Percentiles rank a stretch among this genome's conserved stretches.
Conservation (phyloP, 53 echinoderm and acorn worm species). For the Pentamera pediparva region DNA sequence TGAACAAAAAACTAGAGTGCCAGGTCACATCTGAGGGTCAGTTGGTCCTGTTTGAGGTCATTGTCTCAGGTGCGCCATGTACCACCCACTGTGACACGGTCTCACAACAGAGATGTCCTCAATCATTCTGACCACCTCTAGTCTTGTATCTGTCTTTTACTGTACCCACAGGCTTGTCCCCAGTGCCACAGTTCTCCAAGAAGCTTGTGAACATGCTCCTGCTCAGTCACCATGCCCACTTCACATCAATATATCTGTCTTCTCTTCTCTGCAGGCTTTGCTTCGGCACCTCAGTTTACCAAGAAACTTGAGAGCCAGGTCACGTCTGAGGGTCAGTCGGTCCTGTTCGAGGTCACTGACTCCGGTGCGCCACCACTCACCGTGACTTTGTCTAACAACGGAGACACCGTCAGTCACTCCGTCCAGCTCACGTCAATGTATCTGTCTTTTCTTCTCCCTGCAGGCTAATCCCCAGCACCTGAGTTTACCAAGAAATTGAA, state of each 20-base stretch:
- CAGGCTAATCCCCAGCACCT: conserved; percentile 75
- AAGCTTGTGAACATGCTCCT: conserved; percentile 72
- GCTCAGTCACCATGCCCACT: too few species aligned
- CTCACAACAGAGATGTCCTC: too few species aligned
- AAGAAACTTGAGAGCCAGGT: conserved; percentile 75
- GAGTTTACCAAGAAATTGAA: conserved; percentile 77
- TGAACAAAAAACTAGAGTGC: too few species aligned
- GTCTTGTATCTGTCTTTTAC: too few species aligned
- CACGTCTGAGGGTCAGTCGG: conserved; percentile 72
- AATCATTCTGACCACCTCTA: too few species aligned
- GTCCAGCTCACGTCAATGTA: too few species aligned
- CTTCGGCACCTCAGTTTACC: conserved; percentile 81
- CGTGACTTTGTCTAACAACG: conserved; percentile 80
- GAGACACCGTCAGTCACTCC: conserved; percentile 71
- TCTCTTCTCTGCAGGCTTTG: conserved; percentile 48
- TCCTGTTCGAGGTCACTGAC: conserved; percentile 65
- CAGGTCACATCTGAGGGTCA: too few species aligned
- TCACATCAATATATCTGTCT: too few species aligned
- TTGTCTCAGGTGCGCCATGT: too few species aligned
- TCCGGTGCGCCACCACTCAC: conserved; percentile 67
- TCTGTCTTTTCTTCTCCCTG: too few species aligned
- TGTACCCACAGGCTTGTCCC: conserved; percentile 49
- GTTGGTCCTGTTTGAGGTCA: too few species aligned
- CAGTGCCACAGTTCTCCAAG: conserved; percentile 79
- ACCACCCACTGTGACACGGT: too few species aligned